Base-by-base conservation (phyloP, 37 sponge, comb jelly and placozoan genomes). In the Theonella swinhoei region DNA sequence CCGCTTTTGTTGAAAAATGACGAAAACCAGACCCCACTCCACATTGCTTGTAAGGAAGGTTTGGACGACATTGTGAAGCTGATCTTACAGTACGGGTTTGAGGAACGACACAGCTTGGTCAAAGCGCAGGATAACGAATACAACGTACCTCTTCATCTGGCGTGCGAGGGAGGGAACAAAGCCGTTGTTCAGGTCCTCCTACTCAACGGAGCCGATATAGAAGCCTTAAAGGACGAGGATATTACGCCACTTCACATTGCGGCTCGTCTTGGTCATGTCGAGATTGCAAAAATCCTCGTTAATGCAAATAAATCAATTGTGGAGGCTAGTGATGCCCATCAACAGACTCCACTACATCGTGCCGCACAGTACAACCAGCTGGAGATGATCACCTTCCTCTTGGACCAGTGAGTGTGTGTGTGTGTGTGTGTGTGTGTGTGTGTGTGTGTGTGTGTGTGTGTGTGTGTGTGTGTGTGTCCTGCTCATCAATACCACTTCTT, bases 221-320 rank as follows among this genome's bases (percentile, higher is more conserved):
- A 37, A 39, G 89, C 76, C 20, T 42, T 42, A 35, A 93, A 82
- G 63, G 71, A 60, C 28, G 70, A 88, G 42, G 92, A 70, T 0
- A 76, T 88, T 34, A 39, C 88, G 17, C 84, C 96, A 20, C 67
- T 98, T 24, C 98, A 98, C 72, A 64, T 98, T 22, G 96, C 98
- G 20, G 96, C 98, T 64, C 60, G 63, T 7, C 43, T 87, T n/a
- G 96, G 98, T 36, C 78, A 72, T 65, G 64, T 72, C 11, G 68
- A 87, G 64, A 89, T 95, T 9, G 94, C 85, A 26, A 29, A 65
- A 37, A 72, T 86, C 36, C 85, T 98, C 65, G 41, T 91, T 4
- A 38, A 84, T 37, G 42, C 81, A 5, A 84, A 72, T 19, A 25
- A 42, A 26, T 61, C 58, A 22, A 62, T 83, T 30, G 23, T 91